These are phyloP conservation scores for Erebia palarica DNA, from an alignment of 2,888 invertebrate genomes.

Conservation along the genomic window DNA sequence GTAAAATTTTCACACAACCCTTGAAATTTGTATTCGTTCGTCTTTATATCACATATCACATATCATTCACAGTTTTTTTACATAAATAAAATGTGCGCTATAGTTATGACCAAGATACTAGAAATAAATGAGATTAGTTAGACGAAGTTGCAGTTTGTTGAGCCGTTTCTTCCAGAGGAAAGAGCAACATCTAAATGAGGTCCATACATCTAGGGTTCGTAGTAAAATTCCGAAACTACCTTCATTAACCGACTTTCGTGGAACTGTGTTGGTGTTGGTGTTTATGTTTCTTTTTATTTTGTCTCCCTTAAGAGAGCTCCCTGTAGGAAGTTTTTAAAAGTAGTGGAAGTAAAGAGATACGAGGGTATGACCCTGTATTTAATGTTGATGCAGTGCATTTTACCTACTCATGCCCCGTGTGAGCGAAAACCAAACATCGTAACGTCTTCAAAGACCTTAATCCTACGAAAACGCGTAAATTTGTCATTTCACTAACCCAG, in stretches of 20 bases:
- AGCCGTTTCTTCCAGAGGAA: slow-evolving; percentile 6
- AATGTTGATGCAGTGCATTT: background rate
- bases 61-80: no score
- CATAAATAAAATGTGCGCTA: background rate
- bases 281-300: slow-evolving; percentile 24
- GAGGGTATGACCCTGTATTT: background rate
- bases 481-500: no score
- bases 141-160: slow-evolving; percentile 13
- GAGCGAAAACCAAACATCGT: background rate
- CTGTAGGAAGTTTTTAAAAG: slow-evolving; percentile 7
- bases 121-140: slow-evolving; percentile 15
- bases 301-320: background rate
- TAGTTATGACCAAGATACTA: background rate
- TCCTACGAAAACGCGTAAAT: no score
- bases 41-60: background rate
- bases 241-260: slow-evolving; percentile 25
- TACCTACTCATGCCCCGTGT: background rate
- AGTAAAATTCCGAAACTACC: slow-evolving; percentile 24
- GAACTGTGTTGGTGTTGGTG: slow-evolving; percentile 24
- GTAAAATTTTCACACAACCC: background rate
- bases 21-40: background rate
- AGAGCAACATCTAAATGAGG: slow-evolving; percentile 17
- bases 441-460: background rate
- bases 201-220: slow-evolving; percentile 12
- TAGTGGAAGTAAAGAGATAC: slow-evolving; percentile 1